These are phyloP conservation scores for Patella depressa DNA, from an alignment of 2,888 invertebrate genomes.

Conservation along the genomic window DNA sequence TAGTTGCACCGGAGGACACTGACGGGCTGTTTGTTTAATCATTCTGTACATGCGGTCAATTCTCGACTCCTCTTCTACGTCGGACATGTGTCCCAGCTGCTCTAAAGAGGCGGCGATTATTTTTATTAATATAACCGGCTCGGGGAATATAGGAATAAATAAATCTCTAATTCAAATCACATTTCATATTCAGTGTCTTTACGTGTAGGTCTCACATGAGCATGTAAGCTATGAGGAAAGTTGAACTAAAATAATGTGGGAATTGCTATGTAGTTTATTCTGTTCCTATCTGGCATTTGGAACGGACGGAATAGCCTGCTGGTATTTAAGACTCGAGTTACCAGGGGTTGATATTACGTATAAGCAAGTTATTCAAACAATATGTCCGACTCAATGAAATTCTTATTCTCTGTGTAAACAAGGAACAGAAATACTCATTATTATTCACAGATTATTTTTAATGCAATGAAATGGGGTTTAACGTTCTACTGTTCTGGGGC, in stretches of 20 bases:
- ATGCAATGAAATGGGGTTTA: no score
- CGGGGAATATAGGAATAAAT: slow-evolving; percentile 4
- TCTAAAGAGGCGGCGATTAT: slow-evolving; percentile 6
- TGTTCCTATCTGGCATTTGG: background rate
- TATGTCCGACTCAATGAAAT: slow-evolving; percentile 1
- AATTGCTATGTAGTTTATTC: background rate
- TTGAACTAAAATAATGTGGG: background rate
- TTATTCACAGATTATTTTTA: no score
- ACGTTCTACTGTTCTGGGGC: no score
- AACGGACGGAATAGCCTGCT: slow-evolving; percentile 1
- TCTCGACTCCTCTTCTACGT: slow-evolving; percentile 2
- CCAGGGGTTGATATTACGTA: background rate
- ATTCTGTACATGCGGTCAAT: background rate
- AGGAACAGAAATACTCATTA: no score
- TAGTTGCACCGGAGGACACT: background rate
- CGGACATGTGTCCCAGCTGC: slow-evolving; percentile 7
- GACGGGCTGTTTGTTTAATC: slow-evolving; percentile 1
- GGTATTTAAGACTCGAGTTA: slow-evolving; percentile 5
- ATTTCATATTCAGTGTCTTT: background rate
- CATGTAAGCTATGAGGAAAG: background rate
- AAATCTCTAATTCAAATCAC: slow-evolving; percentile 4
- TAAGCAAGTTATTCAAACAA: slow-evolving; percentile 3
- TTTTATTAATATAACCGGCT: slow-evolving; percentile 6
- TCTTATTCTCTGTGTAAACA: background rate
- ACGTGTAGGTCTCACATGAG: slow-evolving; percentile 2